Base-by-base conservation (phyloP, 2,797 vertebrate genomes). In the Anisognathus igniventris region DNA sequence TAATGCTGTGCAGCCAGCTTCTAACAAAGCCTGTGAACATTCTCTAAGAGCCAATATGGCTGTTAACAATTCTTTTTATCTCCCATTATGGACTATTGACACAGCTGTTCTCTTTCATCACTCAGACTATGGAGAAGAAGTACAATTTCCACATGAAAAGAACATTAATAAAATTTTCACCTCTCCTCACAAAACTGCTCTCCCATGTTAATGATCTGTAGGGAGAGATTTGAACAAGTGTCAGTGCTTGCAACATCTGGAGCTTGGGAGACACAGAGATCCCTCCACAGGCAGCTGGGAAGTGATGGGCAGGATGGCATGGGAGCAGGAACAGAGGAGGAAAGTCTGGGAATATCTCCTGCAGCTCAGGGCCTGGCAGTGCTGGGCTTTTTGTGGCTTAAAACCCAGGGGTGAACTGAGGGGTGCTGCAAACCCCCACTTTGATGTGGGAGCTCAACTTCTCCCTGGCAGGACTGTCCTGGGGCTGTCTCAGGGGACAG, bases 131-230 rank as follows among this genome's bases (percentile, higher is more conserved):
- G 20, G 57, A 83, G 62, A 62, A 78, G 71, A 57, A 91, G 61
- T 39, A 40, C 30, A 31, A 85, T 73, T 92, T 92, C 72, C 86
- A 78, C 50, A 80, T 64, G 25, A 85, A 93, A 96, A 93, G 86
- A 72, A 72, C 5, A 1, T 62, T 57, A 92, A 78, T 86, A 76
- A 53, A 61, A 39, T 73, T 79, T 81, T 76, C 70, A 90, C 53
- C 11, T 9, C 78, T 75, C 33, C 27, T 74, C 64, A 67, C 27
- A 81, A 13, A 65, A 65, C 44, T 51, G 12, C 22, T 78, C 8
- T 68, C 28, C 74, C 60, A 44, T 18, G 42, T 66, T 42, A 88
- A 91, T 47, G 48, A 54, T 37, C 42, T 65, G 19, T 44, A 56
- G 79, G 10, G 44, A 51, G 23, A 77, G 66, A 68, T 33, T 24